phyloP scores from a whole-genome alignment of 2,888 invertebrate genomes.

The Rotaria sp. region DNA sequence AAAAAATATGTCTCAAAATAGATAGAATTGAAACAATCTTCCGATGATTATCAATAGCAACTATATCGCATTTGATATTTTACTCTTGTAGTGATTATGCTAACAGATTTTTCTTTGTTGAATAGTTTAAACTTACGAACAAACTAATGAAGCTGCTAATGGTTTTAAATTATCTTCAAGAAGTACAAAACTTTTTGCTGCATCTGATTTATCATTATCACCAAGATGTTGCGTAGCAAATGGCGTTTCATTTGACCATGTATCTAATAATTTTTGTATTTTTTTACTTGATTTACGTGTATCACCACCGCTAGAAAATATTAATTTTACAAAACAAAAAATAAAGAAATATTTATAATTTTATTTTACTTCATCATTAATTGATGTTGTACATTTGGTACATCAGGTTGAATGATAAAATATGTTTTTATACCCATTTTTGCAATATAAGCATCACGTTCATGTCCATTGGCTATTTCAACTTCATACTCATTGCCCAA shows the following conservation, averaged over 20 bases:
- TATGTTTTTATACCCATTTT: slow-evolving; percentile 73
- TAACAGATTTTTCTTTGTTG: too few species aligned
- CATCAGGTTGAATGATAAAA: slow-evolving; percentile 63
- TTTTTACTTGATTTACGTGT: background rate
- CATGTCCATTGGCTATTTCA: slow-evolving; percentile 65
- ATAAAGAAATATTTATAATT: too few species aligned
- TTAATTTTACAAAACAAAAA: background rate
- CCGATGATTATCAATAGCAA: too few species aligned
- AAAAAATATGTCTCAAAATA: too few species aligned
- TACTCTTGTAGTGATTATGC: too few species aligned
- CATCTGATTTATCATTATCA: slow-evolving; percentile 14
- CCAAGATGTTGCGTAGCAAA: background rate
- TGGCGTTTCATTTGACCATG: slow-evolving; percentile 28
- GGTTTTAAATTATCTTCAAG: slow-evolving; percentile 25
- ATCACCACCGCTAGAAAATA: background rate
- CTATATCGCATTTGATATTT: too few species aligned
- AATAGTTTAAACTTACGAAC: background rate
- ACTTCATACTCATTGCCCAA: slow-evolving; percentile 63
- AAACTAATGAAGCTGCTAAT: background rate
- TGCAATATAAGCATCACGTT: slow-evolving; percentile 63
- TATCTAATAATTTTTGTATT: slow-evolving; percentile 25
- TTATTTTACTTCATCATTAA: slow-evolving; percentile 25
- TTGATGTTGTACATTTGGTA: background rate
- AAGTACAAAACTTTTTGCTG: slow-evolving; percentile 27
- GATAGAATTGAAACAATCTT: too few species aligned